Evolutionary conservation across 2,797 vertebrate species (phyloP).

Genomic region (Remorina albescens): DNA sequence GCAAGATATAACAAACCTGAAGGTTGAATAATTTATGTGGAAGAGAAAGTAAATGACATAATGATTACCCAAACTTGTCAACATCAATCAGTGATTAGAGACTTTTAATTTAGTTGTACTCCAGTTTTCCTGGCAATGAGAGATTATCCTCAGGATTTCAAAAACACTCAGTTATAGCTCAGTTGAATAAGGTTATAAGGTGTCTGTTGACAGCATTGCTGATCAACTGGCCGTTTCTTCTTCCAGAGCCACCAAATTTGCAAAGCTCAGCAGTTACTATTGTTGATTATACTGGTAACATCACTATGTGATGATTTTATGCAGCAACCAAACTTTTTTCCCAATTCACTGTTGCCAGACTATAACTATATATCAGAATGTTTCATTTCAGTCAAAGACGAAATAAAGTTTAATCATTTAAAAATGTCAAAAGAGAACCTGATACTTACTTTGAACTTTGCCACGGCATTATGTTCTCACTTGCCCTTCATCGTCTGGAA

Average conservation of each 20-base stretch:
- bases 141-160: background rate
- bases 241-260: background rate
- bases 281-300: background rate
- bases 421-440: slow-evolving; percentile 14
- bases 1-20: background rate
- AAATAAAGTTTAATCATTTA: slow-evolving; percentile 17
- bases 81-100: background rate
- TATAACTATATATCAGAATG: background rate
- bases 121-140: background rate
- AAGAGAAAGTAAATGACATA: background rate
- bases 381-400: background rate
- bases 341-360: background rate
- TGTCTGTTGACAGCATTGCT: background rate
- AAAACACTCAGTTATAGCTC: background rate
- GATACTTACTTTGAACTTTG: slow-evolving; percentile 24
- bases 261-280: background rate
- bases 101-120: background rate
- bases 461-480: background rate
- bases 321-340: background rate
- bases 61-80: background rate
- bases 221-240: background rate
- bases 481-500: slow-evolving; percentile 15
- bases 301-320: background rate
- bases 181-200: background rate
- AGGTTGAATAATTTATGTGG: background rate